Base-by-base conservation (phyloP, 2,797 vertebrate genomes). In the Sebastes kiyomatsui region DNA sequence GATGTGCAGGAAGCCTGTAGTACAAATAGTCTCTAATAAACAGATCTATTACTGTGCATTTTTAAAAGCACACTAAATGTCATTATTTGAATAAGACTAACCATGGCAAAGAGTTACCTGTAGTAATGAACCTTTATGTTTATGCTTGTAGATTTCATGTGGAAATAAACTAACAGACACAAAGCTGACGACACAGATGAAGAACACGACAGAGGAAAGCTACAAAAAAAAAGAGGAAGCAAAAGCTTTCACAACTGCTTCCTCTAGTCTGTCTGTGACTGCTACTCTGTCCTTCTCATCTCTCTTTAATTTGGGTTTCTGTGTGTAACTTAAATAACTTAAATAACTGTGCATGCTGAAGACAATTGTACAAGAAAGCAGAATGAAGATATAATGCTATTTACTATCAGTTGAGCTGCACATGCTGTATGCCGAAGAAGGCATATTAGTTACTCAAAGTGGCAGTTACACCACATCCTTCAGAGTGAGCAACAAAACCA, bases 391-490 rank as follows among this genome's bases (percentile, higher is more conserved):
- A n/a, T 12, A 7, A 55, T 6, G 38, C 30, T 7, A 3, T 27
- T 30, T 25, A 9, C n/a, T 11, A 59, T 71, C 16, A 12, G 2
- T 28, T 14, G 28, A 55, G 46, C 52, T 52, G 10, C 70, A 71
- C 65, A 52, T 16, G 22, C 65, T 28, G 11, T 25, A 33, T 14
- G 38, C 0, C 38, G 13, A 14, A 14, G 38, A 42, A 42, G 38
- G 38, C 38, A 42, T 42, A 42, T 42, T 42, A 70, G 67, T 12
- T 55, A 13, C 49, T 13, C 55, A 14, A 27, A 75, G 83, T 35
- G 76, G 77, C 93, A 87, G 95, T 95, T 95, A 89, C 28, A 92
- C 94, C 95, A 94, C 95, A 93, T 95, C 94, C 94, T 92, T 66
- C 14, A 74, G 58, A 80, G 25, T 32, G 62, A 87, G 70, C 72